Evolutionary conservation across 2,888 invertebrate species (phyloP).

Genomic region (Reticulitermes lucifugus): DNA sequence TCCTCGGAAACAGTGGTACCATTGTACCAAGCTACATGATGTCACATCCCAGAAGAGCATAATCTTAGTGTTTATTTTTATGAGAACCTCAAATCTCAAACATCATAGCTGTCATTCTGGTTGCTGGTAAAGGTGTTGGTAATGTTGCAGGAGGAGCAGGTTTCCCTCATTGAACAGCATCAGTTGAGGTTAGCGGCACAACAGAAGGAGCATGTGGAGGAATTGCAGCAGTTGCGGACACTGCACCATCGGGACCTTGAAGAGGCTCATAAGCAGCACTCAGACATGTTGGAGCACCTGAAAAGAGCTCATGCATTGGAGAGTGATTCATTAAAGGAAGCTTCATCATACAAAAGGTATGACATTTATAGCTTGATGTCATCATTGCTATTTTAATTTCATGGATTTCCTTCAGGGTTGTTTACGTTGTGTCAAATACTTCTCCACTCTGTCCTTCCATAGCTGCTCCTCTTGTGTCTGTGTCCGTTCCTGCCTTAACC

Average conservation of each 20-base stretch:
- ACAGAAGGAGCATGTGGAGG: slow-evolving; percentile 37
- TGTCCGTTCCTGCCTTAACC: too few relatives aligned
- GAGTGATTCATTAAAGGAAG: slow-evolving; percentile 4
- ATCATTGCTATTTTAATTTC: too few relatives aligned
- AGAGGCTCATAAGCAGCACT: slow-evolving; percentile 25
- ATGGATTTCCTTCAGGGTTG: too few relatives aligned
- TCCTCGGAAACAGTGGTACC: too few relatives aligned
- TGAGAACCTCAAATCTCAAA: too few relatives aligned
- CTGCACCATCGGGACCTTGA: slow-evolving; percentile 34
- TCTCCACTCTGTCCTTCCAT: too few relatives aligned
- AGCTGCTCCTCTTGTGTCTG: too few relatives aligned
- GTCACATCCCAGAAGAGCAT: too few relatives aligned
- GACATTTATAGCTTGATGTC: too few relatives aligned
- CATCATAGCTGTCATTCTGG: not conserved
- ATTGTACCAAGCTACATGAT: too few relatives aligned
- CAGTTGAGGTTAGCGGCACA: slow-evolving; percentile 30
- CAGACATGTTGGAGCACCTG: slow-evolving; percentile 32
- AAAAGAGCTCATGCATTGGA: slow-evolving; percentile 20
- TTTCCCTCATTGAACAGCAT: slow-evolving; percentile 26
- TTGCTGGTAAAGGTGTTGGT: not conserved
- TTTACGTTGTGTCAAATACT: too few relatives aligned
- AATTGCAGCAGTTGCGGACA: slow-evolving; percentile 31
- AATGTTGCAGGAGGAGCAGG: slow-evolving; percentile 36
- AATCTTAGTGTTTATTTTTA: too few relatives aligned
- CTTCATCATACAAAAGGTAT: slow-evolving; percentile 32